Evolutionary conservation across 1,140 invertebrate species (phyloP), one percentile per base, ranked within the genome.

Genomic region (Neelides sp.): DNA sequence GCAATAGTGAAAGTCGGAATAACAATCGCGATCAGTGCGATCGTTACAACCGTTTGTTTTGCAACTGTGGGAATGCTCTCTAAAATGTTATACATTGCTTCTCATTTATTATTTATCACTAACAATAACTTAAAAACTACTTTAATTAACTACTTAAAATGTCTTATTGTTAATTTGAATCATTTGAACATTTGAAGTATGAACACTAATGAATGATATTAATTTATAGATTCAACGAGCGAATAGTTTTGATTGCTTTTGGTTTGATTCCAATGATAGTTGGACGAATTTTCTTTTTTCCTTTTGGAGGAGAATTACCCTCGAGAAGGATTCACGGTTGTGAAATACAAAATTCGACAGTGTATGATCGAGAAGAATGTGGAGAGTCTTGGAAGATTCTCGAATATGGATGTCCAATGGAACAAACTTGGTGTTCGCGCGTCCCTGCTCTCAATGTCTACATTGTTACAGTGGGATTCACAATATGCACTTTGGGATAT

Each of bases 1-100:
- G 79, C 86, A 4, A 68, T 90, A 1, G 74, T 78, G 61, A 83
- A 88, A 63, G 82, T 87, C 75, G 87, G 86, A 20, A 71, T 86
- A 10, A 69, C 89, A 44, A 80, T 91, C 75, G 80, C 79, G 27
- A 73, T 77, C 23, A 84, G 83, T 26, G 85, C 80, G 2, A 59
- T 86, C 19, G 66, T 87, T 28, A 79, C 85, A 2, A 80, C 83
- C 49, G 62, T 74, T 8, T 78, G n/a, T n/a, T n/a, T n/a, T n/a
- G n/a, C n/a, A n/a, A n/a, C n/a, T n/a, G n/a, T n/a, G n/a, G n/a
- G n/a, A n/a, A n/a, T n/a, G n/a, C n/a, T n/a, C n/a, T n/a, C n/a
- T n/a, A n/a, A n/a, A n/a, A n/a, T n/a, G n/a, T n/a, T n/a, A n/a
- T n/a, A n/a, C n/a, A n/a, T n/a, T n/a, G n/a, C n/a, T n/a, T n/a